Conservation (phyloP, 2,113 vertebrate genomes). For the Salvelinus fontinalis region DNA sequence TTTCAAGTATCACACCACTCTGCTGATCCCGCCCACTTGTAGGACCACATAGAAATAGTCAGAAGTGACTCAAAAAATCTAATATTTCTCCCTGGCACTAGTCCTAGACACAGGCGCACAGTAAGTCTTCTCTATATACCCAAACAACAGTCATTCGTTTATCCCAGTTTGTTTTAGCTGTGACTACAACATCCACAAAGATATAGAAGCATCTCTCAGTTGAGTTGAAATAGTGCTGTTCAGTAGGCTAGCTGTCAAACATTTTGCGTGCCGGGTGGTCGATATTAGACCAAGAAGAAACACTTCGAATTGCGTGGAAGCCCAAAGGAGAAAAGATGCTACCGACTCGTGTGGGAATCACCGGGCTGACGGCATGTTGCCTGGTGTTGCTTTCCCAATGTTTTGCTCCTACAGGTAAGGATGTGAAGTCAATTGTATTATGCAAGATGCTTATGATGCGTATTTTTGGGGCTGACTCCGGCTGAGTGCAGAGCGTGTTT, state of each 20-base stretch:
- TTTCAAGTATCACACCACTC: conserved; percentile 76
- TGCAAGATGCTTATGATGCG: background rate
- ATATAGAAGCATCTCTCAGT: background rate
- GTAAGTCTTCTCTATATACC: background rate
- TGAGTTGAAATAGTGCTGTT: background rate
- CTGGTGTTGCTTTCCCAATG: conserved; percentile 53
- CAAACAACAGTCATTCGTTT: background rate
- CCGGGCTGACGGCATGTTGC: conserved; percentile 31
- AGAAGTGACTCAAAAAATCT: conserved; percentile 7
- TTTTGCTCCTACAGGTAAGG: conserved; percentile 54
- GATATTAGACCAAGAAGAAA: background rate
- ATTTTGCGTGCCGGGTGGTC: background rate
- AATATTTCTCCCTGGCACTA: conserved; percentile 20
- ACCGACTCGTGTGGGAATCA: conserved; percentile 27
- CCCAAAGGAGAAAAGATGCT: conserved; percentile 34
- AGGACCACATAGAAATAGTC: conserved; percentile 35
- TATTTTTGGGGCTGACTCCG: too few species aligned
- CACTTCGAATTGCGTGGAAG: background rate
- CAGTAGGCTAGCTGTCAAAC: background rate
- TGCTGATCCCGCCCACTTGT: conserved; percentile 56
- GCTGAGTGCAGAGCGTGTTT: background rate
- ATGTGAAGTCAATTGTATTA: background rate
- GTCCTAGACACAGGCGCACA: background rate
- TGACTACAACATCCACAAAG: background rate
- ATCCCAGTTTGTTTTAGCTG: background rate